A percentile compares a stretch with the other conserved stretches of the same genome.
Evolutionary conservation across 2,113 vertebrate genomes (phyloP).

Genomic region (Parus major): DNA sequence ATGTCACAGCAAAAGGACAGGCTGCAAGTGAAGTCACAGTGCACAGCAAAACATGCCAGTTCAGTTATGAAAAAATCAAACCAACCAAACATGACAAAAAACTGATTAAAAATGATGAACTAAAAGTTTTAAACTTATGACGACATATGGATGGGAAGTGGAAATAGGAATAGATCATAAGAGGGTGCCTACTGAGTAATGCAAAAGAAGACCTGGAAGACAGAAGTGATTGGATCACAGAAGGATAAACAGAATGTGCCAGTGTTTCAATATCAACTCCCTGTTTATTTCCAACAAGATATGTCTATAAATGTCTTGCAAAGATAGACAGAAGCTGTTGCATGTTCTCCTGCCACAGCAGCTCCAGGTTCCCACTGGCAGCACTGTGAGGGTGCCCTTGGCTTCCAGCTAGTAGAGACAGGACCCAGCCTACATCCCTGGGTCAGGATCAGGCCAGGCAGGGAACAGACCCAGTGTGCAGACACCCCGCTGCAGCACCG

Average conservation of each 20-base stretch:
- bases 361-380: background rate
- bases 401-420: accelerated
- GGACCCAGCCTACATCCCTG: accelerated
- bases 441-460: background rate
- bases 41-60: background rate
- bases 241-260: background rate
- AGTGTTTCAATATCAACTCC: background rate
- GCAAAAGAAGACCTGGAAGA: background rate
- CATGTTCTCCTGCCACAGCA: background rate
- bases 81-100: background rate
- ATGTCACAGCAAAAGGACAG: background rate
- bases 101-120: background rate
- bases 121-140: background rate
- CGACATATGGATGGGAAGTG: background rate
- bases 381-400: background rate
- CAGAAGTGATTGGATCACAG: background rate
- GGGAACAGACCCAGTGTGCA: background rate
- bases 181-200: background rate
- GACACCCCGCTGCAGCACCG: background rate
- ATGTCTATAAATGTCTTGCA: background rate
- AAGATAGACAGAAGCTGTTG: background rate
- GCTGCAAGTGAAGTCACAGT: background rate
- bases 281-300: background rate
- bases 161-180: background rate
- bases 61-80: background rate